Evolutionary conservation across 1,140 invertebrate species (phyloP), one percentile per base, ranked within the genome.

Genomic region (Helicoverpa zea): DNA sequence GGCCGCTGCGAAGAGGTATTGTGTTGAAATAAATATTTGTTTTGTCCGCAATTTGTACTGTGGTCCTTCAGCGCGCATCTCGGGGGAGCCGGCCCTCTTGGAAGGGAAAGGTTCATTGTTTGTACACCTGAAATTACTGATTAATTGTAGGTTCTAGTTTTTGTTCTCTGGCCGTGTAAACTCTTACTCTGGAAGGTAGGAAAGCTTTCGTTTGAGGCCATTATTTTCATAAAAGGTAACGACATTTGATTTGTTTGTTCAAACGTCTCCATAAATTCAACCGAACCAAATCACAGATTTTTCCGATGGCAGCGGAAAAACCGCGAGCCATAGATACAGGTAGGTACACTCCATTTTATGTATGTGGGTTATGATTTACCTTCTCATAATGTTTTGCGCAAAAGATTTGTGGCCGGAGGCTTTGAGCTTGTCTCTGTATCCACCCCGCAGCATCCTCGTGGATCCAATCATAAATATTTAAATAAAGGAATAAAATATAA

Each of bases 21-120:
- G 73, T 75, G 56, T 13, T 16, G 13, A 70, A 70, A 75, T 63
- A 75, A 75, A 75, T 75, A 75, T 75, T 75, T 75, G 56, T 23
- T 75, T 75, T 75, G 58, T 56, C 47, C 73, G 30, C 29, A 73
- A 73, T 56, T 73, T 73, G 29, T 56, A n/a, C 66, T 47, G 2
- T 11, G 66, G 23, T 14, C 49, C 66, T 13, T 52, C 35, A 12
- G 66, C 14, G 66, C 0, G 4, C 3, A 18, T 49, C 63, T 66
- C 63, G 49, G 18, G 66, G 18, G 66, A 70, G 66, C 2, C n/a
- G n/a, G 35, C 5, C 10, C 35, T 30, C 43, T 18, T 49, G 18
- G 7, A 47, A 18, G 18, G 18, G 35, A 66, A 66, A 66, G 63
- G 63, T 47, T 66, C 63, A 66, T 66, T 49, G 63, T 66, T 66